These are phyloP conservation scores for Mirza zaza DNA, from an alignment of 2,113 vertebrate genomes.

Conservation along the genomic window DNA sequence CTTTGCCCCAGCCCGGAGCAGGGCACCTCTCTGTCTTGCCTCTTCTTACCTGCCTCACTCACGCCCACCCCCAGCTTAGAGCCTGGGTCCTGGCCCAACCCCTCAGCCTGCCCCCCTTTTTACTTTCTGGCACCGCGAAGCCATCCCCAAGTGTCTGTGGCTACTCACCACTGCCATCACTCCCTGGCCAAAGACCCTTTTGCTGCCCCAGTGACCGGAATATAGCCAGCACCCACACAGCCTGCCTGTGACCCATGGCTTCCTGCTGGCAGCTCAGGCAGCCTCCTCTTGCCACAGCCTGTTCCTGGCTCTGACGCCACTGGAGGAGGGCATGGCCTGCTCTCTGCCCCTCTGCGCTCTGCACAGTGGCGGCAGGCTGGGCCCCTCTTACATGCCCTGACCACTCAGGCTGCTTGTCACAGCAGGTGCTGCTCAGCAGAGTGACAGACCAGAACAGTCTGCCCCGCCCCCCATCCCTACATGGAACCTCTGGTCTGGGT, in stretches of 20 bases:
- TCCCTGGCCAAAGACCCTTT: not conserved
- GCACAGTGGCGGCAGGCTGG: not conserved
- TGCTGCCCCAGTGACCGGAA: not conserved
- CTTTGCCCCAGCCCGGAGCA: slow-evolving; percentile 60
- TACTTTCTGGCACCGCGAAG: not conserved
- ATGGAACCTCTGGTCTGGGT: not conserved
- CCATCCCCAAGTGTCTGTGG: not conserved
- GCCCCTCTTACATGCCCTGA: slow-evolving; percentile 30
- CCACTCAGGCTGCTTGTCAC: not conserved
- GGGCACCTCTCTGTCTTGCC: slow-evolving; percentile 68
- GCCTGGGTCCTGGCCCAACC: not conserved
- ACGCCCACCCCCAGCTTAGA: not conserved
- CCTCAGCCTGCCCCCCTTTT: too few species aligned
- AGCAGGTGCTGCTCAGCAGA: not conserved
- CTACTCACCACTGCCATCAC: not conserved
- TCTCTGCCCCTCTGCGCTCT: slow-evolving; percentile 32
- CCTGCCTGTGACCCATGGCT: not conserved
- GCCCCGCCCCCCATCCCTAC: not conserved
- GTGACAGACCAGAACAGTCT: slow-evolving; percentile 14
- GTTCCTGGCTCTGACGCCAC: not conserved
- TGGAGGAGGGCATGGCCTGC: slow-evolving; percentile 40
- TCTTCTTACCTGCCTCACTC: slow-evolving; percentile 49
- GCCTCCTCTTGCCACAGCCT: accelerated
- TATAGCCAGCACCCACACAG: too few species aligned
- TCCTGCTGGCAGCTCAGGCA: not conserved